phyloP scores from a whole-genome alignment of 37 sponge, comb jelly and placozoan genomes.

The Diacarnus erythraeanus region DNA sequence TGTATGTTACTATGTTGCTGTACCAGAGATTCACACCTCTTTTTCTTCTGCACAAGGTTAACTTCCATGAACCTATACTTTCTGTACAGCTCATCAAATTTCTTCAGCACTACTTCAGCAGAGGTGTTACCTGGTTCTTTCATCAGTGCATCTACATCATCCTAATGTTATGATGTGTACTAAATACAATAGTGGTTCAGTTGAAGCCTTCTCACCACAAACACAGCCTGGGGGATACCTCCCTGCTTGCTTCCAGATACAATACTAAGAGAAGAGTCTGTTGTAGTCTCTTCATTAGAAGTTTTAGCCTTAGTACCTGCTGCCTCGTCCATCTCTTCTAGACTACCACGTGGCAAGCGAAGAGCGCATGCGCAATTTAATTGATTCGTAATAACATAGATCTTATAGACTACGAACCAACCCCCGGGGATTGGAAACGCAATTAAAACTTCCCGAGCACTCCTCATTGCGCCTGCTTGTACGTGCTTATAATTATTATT shows the following conservation, averaged over 20 bases:
- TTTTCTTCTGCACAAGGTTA: conserved; percentile 79
- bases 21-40: conserved; percentile 33
- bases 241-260: not conserved
- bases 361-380: too few species aligned
- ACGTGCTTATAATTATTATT: too few species aligned
- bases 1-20: not conserved
- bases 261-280: too few species aligned
- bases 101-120: conserved; percentile 71
- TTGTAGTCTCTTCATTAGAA: too few species aligned
- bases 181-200: not conserved
- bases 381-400: too few species aligned
- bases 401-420: too few species aligned
- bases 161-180: conserved; percentile 26
- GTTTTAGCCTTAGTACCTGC: too few species aligned
- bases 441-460: too few species aligned
- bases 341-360: too few species aligned
- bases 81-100: conserved; percentile 88
- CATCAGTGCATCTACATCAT: conserved; percentile 94
- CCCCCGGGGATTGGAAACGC: too few species aligned
- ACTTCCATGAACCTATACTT: conserved; percentile 94
- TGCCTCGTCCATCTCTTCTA: too few species aligned
- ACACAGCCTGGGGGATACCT: conserved; percentile 88
- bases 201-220: conserved; percentile 78
- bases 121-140: conserved; percentile 69
- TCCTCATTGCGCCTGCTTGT: too few species aligned